Percentiles rank a stretch among this genome's conserved stretches.
These are phyloP conservation scores for Ypsolopha sequella DNA, from an alignment of 2,888 invertebrate genomes.

Conservation along the genomic window DNA sequence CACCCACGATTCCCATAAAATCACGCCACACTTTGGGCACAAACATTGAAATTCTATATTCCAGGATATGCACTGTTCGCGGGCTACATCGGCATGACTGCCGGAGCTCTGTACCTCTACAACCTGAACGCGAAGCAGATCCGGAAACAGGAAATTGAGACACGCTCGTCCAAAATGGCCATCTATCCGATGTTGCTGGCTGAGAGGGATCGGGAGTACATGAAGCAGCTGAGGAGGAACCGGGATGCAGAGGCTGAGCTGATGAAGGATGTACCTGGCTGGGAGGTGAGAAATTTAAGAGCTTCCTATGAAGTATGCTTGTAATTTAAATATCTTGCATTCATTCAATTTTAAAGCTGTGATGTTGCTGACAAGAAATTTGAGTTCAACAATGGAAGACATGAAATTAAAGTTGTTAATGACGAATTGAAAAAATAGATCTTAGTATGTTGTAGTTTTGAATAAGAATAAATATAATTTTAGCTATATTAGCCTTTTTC, in stretches of 20 bases:
- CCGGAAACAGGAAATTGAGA: conserved; percentile 75
- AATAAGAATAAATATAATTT: no score
- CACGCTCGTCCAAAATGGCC: conserved; percentile 82
- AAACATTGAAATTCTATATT: conserved; percentile 17
- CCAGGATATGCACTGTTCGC: conserved; percentile 74
- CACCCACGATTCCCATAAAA: background rate
- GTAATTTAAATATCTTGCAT: no score
- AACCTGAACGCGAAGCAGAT: conserved; percentile 63
- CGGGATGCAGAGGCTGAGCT: conserved; percentile 87
- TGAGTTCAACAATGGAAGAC: no score
- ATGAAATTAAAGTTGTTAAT: no score
- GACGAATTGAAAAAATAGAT: no score
- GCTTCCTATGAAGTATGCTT: background rate
- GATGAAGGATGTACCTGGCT: conserved; percentile 91
- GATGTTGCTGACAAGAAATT: no score
- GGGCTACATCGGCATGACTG: conserved; percentile 71
- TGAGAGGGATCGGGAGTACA: conserved; percentile 85
- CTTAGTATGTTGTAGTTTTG: no score
- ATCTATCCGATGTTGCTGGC: conserved; percentile 83
- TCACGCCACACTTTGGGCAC: background rate
- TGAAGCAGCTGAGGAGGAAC: conserved; percentile 84
- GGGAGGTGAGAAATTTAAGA: conserved; percentile 71
- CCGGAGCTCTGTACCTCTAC: conserved; percentile 70
- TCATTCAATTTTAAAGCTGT: no score
- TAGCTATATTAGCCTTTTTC: no score